Evolutionary conservation across 2,888 invertebrate genomes (phyloP).

Genomic region (Brachyptera putata): DNA sequence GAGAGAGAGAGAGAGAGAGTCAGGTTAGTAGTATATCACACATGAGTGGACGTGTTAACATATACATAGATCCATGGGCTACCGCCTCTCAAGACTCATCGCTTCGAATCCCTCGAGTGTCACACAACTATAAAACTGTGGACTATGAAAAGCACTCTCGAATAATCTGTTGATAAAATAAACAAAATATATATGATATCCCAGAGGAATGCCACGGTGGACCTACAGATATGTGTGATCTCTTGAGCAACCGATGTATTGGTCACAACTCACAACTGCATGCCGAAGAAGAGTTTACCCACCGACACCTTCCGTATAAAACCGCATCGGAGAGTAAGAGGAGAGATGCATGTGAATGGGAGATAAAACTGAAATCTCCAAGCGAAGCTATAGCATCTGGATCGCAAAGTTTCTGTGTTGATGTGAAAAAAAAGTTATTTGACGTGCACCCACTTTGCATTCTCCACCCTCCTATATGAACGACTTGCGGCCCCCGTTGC

Average conservation of each 20-base stretch:
- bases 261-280: too few species aligned
- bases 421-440: slow-evolving; percentile 20
- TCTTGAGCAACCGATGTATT: too few species aligned
- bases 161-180: slow-evolving; percentile 14
- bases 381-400: not conserved
- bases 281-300: too few species aligned
- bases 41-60: too few species aligned
- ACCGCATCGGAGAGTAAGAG: too few species aligned
- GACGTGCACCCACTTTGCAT: slow-evolving; percentile 10
- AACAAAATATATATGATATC: too few species aligned
- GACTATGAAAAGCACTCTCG: slow-evolving; percentile 18
- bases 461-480: not conserved
- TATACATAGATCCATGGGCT: too few species aligned
- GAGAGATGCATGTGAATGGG: slow-evolving; percentile 12
- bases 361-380: slow-evolving; percentile 17
- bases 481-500: not conserved
- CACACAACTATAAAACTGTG: not conserved
- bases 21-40: too few species aligned
- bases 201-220: too few species aligned
- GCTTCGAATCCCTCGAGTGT: slow-evolving; percentile 5
- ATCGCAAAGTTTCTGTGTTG: not conserved
- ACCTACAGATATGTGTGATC: too few species aligned
- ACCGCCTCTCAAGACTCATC: not conserved
- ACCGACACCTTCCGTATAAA: too few species aligned
- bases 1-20: too few species aligned